A percentile compares a stretch with the other conserved stretches of the same genome.
These are phyloP conservation scores for Chionis minor DNA, from an alignment of 2,113 vertebrate species.

Conservation along the genomic window DNA sequence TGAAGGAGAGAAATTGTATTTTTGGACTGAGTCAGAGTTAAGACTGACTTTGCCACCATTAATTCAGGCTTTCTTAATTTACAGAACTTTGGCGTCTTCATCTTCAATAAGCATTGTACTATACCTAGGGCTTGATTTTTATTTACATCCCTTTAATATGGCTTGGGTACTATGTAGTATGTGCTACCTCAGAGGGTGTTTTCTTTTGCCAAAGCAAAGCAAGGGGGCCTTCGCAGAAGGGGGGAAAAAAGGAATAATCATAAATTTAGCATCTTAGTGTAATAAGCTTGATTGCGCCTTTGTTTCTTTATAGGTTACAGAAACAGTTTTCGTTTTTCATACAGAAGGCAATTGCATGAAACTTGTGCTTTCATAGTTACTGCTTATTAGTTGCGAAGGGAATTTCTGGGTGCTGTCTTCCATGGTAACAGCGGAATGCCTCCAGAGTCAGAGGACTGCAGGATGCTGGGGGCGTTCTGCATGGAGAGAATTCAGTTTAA, in stretches of 20 bases:
- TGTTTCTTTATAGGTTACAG: constrained; percentile 30
- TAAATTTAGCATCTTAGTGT: constrained; percentile 33
- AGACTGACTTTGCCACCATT: not conserved
- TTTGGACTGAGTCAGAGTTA: not conserved
- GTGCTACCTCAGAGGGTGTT: not conserved
- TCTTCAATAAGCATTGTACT: not conserved
- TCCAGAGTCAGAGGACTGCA: not conserved
- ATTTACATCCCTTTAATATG: not conserved
- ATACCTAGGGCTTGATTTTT: not conserved
- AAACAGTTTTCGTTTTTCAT: constrained; percentile 30
- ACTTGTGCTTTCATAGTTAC: constrained; percentile 13
- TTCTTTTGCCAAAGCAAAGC: not conserved
- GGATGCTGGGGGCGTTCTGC: constrained; percentile 1
- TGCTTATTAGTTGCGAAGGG: constrained; percentile 19
- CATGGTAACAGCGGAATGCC: constrained; percentile 12
- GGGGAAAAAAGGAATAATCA: not conserved
- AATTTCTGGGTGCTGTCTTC: constrained; percentile 41
- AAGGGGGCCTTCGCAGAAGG: not conserved
- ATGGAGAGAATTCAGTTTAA: constrained; percentile 12
- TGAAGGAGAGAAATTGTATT: not conserved
- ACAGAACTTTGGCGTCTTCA: not conserved
- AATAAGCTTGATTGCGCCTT: constrained; percentile 43
- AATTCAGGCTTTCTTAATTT: constrained; percentile 16
- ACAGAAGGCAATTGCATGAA: not conserved
- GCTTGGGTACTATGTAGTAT: not conserved